phyloP scores from a whole-genome alignment of 2,888 invertebrate genomes.

The Hyposoter dolosus region DNA sequence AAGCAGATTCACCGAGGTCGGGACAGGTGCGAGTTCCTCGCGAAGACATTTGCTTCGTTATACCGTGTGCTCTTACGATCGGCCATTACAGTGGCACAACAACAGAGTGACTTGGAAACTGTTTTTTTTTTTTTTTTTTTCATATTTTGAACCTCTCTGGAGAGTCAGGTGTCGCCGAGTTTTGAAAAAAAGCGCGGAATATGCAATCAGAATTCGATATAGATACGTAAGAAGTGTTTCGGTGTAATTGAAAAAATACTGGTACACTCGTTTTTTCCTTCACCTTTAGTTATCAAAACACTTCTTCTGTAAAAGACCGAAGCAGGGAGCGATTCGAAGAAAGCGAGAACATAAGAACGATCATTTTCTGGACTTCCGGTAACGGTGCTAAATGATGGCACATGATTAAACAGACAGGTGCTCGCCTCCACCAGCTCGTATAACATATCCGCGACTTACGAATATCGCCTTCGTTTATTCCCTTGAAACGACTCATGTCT shows the following conservation, averaged over 20 bases:
- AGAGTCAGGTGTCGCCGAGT: constrained; percentile 54
- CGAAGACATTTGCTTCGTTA: constrained; percentile 25
- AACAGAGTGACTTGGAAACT: constrained; percentile 20
- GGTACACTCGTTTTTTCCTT: background rate
- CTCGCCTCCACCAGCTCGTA: constrained; percentile 1
- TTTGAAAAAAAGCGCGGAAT: constrained; percentile 2
- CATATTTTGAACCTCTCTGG: background rate
- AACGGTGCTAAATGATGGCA: constrained; percentile 46
- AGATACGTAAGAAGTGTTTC: background rate
- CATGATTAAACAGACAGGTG: constrained; percentile 64
- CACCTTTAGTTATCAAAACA: constrained; percentile 25
- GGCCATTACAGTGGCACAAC: constrained; percentile 18
- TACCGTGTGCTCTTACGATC: constrained; percentile 10
- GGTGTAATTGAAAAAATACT: background rate
- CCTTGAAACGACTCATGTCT: background rate
- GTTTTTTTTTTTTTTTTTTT: background rate
- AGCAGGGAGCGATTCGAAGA: constrained; percentile 6
- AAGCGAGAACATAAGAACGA: constrained; percentile 46
- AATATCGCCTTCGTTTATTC: constrained; percentile 22
- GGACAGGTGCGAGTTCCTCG: constrained; percentile 59
- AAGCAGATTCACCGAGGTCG: constrained; percentile 59
- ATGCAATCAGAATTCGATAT: constrained; percentile 29
- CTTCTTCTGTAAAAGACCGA: background rate
- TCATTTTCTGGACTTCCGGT: constrained; percentile 35
- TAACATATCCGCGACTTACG: constrained; percentile 14